Evolutionary conservation across 2,797 vertebrate genomes (phyloP).

Genomic region (Eleutherodactylus coqui): DNA sequence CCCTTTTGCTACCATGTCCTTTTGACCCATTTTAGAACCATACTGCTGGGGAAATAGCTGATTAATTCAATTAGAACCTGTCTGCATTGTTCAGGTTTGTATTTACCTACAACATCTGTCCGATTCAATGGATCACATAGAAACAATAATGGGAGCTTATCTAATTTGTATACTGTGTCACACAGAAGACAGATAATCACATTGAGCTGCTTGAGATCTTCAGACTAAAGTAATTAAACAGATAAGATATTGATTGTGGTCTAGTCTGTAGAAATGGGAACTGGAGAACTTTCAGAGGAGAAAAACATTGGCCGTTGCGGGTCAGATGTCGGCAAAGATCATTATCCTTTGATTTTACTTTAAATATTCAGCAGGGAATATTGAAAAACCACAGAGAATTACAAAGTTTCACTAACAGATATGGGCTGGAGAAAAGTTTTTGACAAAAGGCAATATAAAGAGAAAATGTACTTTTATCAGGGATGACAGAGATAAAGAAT

Average conservation of each 20-base stretch:
- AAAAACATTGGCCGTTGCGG: constrained; percentile 7
- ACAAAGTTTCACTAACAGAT: background rate
- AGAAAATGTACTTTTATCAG: background rate
- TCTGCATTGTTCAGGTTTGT: background rate
- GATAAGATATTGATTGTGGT: constrained; percentile 40
- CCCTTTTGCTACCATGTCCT: too few species aligned
- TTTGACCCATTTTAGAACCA: too few species aligned
- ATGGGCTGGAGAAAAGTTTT: background rate
- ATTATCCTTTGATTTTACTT: background rate
- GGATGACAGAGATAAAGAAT: background rate
- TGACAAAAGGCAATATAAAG: background rate
- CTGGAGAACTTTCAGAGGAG: background rate
- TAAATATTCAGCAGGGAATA: background rate
- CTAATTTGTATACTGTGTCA: constrained; percentile 4
- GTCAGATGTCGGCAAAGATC: background rate
- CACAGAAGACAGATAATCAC: constrained; percentile 14
- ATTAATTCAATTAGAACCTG: background rate
- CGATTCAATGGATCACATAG: constrained; percentile 19
- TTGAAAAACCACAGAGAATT: background rate
- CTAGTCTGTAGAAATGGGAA: background rate
- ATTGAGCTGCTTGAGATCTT: constrained; percentile 31
- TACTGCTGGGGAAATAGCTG: background rate
- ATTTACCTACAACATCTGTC: background rate
- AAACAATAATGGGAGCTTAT: constrained; percentile 37
- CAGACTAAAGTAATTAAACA: constrained; percentile 42